A percentile compares a stretch with the other conserved stretches of the same genome.
Conservation (phyloP, 2,113 vertebrate species). For the Sturnus vulgaris region DNA sequence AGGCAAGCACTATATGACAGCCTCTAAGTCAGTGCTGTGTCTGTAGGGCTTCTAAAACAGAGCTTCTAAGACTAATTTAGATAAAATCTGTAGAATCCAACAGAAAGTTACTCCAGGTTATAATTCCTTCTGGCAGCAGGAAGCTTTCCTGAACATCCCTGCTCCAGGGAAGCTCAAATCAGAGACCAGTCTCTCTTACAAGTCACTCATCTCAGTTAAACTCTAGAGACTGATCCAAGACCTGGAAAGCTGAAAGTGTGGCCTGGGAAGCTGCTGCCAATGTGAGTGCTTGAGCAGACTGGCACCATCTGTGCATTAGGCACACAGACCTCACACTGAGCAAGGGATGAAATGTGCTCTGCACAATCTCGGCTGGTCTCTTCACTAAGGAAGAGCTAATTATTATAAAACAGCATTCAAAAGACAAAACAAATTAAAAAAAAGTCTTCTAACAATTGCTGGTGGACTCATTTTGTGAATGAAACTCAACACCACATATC, state of each 20-base stretch:
- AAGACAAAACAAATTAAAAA: constrained; percentile 27
- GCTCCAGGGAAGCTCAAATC: not conserved
- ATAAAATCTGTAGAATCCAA: not conserved
- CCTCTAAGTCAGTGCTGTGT: not conserved
- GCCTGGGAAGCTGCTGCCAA: constrained; percentile 12
- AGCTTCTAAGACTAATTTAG: not conserved
- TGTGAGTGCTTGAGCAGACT: not conserved
- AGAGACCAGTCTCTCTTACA: not conserved
- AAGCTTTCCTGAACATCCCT: not conserved
- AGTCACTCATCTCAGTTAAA: not conserved
- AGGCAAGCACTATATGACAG: not conserved
- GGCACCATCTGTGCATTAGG: constrained; percentile 17
- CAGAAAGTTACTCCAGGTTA: not conserved
- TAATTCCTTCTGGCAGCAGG: not conserved
- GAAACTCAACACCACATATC: not conserved
- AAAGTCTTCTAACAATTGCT: not conserved
- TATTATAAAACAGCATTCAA: constrained; percentile 4
- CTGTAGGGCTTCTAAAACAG: not conserved
- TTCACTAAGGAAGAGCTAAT: not conserved
- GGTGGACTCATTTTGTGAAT: not conserved
- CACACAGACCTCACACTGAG: not conserved
- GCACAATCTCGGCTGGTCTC: not conserved
- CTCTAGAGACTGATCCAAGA: constrained; percentile 1
- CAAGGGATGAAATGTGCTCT: constrained; percentile 6
- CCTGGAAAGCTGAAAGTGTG: constrained; percentile 5